These are phyloP conservation scores for Centropristis striata DNA, from an alignment of 2,113 vertebrate species.

Conservation along the genomic window DNA sequence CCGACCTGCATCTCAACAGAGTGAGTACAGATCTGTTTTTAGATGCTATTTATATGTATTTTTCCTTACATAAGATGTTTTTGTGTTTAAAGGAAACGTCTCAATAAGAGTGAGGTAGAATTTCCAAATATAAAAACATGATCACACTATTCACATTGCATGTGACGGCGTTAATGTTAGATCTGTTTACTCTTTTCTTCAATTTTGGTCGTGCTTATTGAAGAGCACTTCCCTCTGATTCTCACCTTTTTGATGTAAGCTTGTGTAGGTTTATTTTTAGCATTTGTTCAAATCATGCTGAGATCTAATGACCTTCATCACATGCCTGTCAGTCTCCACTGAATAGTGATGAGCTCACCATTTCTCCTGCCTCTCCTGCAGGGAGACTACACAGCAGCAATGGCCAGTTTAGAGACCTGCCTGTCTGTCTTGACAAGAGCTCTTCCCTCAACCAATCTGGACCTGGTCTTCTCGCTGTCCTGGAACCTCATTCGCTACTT, in stretches of 20 bases:
- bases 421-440: constrained; percentile 91
- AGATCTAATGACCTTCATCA: constrained; percentile 11
- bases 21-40: constrained; percentile 74
- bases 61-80: background rate
- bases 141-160: background rate
- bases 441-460: constrained; percentile 90
- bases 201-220: background rate
- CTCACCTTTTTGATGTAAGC: background rate
- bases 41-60: background rate
- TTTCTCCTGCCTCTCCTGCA: constrained; percentile 63
- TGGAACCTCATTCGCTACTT: constrained; percentile 97
- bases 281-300: constrained; percentile 5
- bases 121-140: background rate
- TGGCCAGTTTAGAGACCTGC: constrained; percentile 92
- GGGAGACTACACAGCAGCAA: constrained; percentile 92
- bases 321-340: background rate
- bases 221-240: constrained; percentile 25
- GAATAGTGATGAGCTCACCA: background rate
- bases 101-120: background rate
- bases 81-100: background rate
- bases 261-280: constrained; percentile 57
- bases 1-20: constrained; percentile 92
- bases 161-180: background rate
- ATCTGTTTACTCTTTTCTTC: background rate
- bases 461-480: constrained; percentile 93